Conservation (phyloP, 2,888 invertebrate genomes). For the Pachydiplax longipennis region DNA sequence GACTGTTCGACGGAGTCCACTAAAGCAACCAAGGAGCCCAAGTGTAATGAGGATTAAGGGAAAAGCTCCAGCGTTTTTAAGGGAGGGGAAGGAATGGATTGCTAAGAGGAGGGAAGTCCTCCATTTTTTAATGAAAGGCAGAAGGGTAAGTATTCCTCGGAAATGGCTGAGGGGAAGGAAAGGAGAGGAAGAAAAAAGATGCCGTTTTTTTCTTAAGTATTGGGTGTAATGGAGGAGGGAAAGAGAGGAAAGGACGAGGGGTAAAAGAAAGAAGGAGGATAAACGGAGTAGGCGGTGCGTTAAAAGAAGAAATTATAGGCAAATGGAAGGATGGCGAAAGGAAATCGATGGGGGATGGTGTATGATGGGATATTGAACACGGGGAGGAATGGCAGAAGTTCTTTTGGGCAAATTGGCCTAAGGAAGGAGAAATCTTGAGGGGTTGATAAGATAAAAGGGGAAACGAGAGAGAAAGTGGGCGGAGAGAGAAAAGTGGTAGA, state of each 20-base stretch:
- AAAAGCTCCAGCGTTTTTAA: neutral
- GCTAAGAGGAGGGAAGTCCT: neutral
- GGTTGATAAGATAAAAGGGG: neutral
- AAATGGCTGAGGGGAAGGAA: neutral
- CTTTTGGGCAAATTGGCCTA: neutral
- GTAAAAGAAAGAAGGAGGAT: neutral
- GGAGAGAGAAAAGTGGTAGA: conserved; percentile 16
- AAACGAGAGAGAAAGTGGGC: neutral
- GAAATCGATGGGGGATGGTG: neutral
- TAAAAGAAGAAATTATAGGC: conserved; percentile 38
- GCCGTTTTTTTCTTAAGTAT: neutral
- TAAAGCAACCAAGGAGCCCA: neutral
- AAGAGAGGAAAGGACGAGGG: neutral
- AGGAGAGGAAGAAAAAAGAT: neutral
- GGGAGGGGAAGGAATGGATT: neutral
- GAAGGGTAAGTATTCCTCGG: conserved; percentile 2
- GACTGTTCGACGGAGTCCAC: neutral
- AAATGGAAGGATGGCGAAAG: neutral
- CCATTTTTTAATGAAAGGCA: conserved; percentile 35
- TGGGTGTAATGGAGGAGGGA: neutral
- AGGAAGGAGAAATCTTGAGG: neutral
- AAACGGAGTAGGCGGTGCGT: conserved; percentile 36
- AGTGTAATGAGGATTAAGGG: conserved; percentile 23
- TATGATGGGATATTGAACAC: neutral
- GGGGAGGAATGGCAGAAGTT: neutral